A percentile compares a stretch with the other conserved stretches of the same genome.
These are phyloP conservation scores for Sterrhoptilus dennistouni DNA, from an alignment of 2,113 vertebrate species.

Conservation along the genomic window DNA sequence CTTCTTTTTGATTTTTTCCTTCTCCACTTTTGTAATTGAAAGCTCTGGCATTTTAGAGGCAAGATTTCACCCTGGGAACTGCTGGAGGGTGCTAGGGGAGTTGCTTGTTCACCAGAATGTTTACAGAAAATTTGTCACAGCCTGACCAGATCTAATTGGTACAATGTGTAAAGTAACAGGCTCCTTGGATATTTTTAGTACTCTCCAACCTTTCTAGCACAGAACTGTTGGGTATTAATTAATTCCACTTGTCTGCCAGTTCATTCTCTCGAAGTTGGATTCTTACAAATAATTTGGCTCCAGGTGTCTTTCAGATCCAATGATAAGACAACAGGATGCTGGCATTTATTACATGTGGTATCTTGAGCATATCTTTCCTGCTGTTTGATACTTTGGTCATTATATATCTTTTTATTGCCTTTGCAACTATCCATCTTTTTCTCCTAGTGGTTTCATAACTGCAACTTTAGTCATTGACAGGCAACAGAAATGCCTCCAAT, in stretches of 20 bases:
- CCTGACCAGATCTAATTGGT: background rate
- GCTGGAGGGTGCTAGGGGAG: background rate
- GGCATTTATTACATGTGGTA: background rate
- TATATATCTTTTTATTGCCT: background rate
- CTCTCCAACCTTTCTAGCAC: background rate
- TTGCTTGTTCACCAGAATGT: background rate
- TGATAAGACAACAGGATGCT: background rate
- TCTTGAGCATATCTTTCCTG: background rate
- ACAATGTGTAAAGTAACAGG: background rate
- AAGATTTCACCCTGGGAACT: background rate
- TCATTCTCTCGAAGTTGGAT: background rate
- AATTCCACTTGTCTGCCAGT: background rate
- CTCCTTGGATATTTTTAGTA: background rate
- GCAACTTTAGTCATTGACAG: background rate
- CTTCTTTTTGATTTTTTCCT: background rate
- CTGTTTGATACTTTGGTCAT: background rate
- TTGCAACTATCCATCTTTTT: background rate
- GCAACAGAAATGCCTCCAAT: background rate
- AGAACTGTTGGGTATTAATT: background rate
- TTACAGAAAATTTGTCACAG: slow-evolving; percentile 16
- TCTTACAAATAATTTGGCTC: background rate
- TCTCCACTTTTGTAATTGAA: background rate
- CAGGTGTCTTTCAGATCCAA: background rate
- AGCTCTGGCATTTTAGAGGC: background rate
- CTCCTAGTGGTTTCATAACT: background rate